Conservation (phyloP, 1,140 invertebrate species). For the Cydia amplana region DNA sequence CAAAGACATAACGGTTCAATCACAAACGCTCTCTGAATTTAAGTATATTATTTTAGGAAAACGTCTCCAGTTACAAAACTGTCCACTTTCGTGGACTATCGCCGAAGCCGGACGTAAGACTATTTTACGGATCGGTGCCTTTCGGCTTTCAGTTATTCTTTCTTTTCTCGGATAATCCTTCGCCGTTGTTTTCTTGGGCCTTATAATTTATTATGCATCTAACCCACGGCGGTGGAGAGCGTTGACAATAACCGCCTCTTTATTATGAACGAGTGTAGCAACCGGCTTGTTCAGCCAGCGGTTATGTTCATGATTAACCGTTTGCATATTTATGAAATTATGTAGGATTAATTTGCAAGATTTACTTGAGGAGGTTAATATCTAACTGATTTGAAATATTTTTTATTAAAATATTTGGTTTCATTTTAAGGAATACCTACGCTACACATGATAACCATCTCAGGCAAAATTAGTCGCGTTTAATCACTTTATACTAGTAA, state of each 20-base stretch:
- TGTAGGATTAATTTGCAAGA: neutral
- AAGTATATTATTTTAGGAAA: slow-evolving; percentile 20
- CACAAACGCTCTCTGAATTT: slow-evolving; percentile 7
- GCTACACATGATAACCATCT: no score
- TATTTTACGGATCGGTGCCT: slow-evolving; percentile 49
- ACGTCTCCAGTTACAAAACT: slow-evolving; percentile 36
- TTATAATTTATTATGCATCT: slow-evolving; percentile 32
- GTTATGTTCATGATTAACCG: slow-evolving; percentile 8
- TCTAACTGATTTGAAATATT: neutral
- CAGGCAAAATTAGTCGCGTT: no score
- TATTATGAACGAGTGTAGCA: slow-evolving; percentile 10
- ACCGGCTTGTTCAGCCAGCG: neutral
- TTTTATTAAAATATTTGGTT: no score
- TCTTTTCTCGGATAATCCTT: slow-evolving; percentile 27
- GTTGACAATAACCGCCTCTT: slow-evolving; percentile 14
- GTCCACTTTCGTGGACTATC: slow-evolving; percentile 43
- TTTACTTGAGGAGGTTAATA: neutral
- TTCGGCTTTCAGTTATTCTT: slow-evolving; percentile 37
- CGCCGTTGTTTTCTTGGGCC: slow-evolving; percentile 16
- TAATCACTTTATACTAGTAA: no score
- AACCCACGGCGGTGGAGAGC: neutral
- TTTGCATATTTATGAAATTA: slow-evolving; percentile 1
- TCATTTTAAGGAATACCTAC: no score
- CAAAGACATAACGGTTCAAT: neutral
- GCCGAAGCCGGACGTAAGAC: slow-evolving; percentile 45